These are phyloP conservation scores for Xenopus laevis DNA, from an alignment of 2,113 vertebrate genomes.

Conservation along the genomic window DNA sequence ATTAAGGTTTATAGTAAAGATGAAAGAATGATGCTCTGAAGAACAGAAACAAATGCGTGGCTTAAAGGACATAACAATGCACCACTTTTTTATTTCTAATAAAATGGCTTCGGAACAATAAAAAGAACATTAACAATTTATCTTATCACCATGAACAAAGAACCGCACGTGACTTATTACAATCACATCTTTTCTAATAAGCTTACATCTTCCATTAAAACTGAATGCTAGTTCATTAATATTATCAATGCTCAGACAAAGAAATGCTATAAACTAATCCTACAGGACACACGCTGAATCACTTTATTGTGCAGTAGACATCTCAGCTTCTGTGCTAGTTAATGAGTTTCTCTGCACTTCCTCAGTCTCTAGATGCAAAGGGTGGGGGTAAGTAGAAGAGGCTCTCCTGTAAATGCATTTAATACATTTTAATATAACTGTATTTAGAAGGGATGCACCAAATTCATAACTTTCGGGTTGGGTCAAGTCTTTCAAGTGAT, in stretches of 20 bases:
- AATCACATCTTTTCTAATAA: background rate
- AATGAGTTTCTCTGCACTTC: background rate
- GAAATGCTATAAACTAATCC: background rate
- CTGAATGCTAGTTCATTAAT: background rate
- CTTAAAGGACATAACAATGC: no score
- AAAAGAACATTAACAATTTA: background rate
- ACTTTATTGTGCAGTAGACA: background rate
- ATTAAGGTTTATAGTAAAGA: no score
- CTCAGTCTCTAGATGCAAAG: no score
- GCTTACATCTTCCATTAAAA: background rate
- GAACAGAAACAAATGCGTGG: no score
- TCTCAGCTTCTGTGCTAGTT: background rate
- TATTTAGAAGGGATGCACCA: no score
- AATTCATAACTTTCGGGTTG: no score
- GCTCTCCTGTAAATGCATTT: no score
- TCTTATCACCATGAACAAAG: background rate
- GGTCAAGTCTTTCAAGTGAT: no score
- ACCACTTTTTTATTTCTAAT: no score
- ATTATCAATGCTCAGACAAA: background rate
- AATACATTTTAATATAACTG: no score
- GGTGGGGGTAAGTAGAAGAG: no score
- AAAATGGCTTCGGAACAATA: background rate
- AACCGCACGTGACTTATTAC: background rate
- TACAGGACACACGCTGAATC: background rate
- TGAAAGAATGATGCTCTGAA: no score